Percentiles rank a stretch among this genome's conserved stretches.
phyloP scores from a whole-genome alignment of 1,140 invertebrate species.

The Drosophila chauvacae region DNA sequence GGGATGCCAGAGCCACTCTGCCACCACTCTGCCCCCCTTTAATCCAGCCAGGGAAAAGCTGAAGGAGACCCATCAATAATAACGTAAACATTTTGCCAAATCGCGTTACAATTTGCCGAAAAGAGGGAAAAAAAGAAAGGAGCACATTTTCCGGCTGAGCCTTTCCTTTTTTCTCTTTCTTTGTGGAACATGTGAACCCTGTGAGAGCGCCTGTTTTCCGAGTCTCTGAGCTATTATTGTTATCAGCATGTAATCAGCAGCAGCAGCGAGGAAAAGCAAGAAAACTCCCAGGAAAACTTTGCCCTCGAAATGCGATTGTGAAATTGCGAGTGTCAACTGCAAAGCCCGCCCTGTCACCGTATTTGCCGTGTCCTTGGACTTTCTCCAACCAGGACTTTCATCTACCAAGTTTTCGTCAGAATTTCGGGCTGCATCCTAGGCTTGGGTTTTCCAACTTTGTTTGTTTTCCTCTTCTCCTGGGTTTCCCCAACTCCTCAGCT shows the following conservation, averaged over 20 bases:
- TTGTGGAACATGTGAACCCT: constrained; percentile 9
- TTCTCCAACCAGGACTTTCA: constrained; percentile 18
- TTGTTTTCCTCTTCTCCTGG: neutral
- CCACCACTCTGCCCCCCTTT: neutral
- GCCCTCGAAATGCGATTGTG: constrained; percentile 27
- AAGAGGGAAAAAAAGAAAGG: constrained; percentile 18
- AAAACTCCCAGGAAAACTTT: constrained; percentile 46
- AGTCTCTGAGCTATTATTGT: constrained; percentile 55
- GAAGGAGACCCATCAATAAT: constrained; percentile 63
- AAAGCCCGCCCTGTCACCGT: constrained; percentile 37
- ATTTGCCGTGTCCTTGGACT: constrained; percentile 16
- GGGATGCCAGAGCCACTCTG: neutral
- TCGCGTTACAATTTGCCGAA: constrained; percentile 71
- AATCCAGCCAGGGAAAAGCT: constrained; percentile 11
- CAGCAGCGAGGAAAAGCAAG: neutral
- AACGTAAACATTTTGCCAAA: constrained; percentile 75
- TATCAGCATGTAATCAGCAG: constrained; percentile 63
- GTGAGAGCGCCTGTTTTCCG: constrained; percentile 11
- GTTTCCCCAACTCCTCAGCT: constrained; percentile 11
- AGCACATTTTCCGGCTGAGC: constrained; percentile 53
- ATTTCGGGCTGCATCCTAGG: constrained; percentile 32
- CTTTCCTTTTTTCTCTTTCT: constrained; percentile 8
- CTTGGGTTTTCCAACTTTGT: constrained; percentile 12
- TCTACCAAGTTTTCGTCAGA: constrained; percentile 26
- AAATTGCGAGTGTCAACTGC: constrained; percentile 48